Conservation (phyloP, 2,888 invertebrate genomes). For the Automeris io region DNA sequence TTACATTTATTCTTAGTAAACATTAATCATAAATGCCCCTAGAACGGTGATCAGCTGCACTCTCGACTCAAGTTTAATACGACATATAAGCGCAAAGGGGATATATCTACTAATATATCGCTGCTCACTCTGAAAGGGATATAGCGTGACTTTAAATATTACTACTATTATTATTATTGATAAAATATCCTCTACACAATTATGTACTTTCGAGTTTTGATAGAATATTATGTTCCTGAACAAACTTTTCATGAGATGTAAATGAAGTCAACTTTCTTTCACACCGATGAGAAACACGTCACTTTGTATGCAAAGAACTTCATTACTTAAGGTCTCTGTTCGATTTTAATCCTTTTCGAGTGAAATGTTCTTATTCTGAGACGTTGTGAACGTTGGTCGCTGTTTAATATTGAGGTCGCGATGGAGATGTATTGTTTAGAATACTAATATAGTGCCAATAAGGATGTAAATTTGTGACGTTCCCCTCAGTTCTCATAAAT, state of each 20-base stretch:
- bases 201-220: too few species aligned
- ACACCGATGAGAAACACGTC: background rate
- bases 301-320: constrained; percentile 4
- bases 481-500: constrained; percentile 10
- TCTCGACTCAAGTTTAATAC: too few species aligned
- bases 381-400: constrained; percentile 44
- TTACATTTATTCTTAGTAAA: too few species aligned
- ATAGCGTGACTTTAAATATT: too few species aligned
- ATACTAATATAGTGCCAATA: constrained; percentile 42
- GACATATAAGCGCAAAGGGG: too few species aligned
- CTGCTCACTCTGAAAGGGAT: too few species aligned
- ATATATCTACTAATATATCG: too few species aligned
- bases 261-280: background rate
- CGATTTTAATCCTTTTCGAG: constrained; percentile 29
- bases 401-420: constrained; percentile 59
- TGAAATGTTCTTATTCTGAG: constrained; percentile 52
- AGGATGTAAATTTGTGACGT: constrained; percentile 33
- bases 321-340: constrained; percentile 5
- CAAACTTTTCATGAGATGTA: background rate
- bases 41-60: too few species aligned
- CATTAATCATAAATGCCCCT: too few species aligned
- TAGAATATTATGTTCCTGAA: background rate
- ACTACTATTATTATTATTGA: too few species aligned
- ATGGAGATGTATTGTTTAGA: constrained; percentile 30
- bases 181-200: too few species aligned